These are phyloP conservation scores for Zosterops lateralis DNA, from an alignment of 2,113 vertebrate genomes.

Conservation along the genomic window DNA sequence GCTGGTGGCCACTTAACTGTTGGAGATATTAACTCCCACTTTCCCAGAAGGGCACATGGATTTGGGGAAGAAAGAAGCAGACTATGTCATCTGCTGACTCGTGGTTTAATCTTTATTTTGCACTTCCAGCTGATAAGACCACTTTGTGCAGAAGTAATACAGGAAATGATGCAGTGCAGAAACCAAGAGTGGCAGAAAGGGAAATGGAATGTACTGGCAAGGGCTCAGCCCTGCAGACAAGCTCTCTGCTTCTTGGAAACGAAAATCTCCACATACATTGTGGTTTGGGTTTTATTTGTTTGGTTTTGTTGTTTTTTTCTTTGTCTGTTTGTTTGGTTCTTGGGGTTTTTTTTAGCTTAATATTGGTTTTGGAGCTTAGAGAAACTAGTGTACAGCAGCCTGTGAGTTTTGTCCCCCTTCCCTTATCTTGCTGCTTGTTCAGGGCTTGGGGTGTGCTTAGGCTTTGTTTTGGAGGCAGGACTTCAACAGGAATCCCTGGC, in stretches of 20 bases:
- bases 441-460: background rate
- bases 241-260: conserved; percentile 15
- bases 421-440: background rate
- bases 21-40: background rate
- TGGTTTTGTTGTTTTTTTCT: background rate
- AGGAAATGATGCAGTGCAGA: conserved; percentile 70
- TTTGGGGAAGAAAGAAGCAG: conserved; percentile 33
- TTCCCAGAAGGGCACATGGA: conserved; percentile 35
- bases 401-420: background rate
- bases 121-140: conserved; percentile 74
- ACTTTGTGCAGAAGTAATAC: conserved; percentile 72
- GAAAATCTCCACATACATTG: background rate
- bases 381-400: background rate
- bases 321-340: background rate
- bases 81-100: conserved; percentile 64
- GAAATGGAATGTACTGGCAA: conserved; percentile 66
- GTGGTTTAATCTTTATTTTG: conserved; percentile 73
- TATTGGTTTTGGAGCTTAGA: background rate
- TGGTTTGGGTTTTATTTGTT: background rate
- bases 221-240: background rate
- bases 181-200: conserved; percentile 67
- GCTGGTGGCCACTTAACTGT: background rate
- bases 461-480: background rate
- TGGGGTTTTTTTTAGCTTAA: background rate
- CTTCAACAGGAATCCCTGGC: background rate